These are phyloP conservation scores for Antrozous pallidus DNA, from an alignment of 2,797 vertebrate genomes.

Conservation along the genomic window DNA sequence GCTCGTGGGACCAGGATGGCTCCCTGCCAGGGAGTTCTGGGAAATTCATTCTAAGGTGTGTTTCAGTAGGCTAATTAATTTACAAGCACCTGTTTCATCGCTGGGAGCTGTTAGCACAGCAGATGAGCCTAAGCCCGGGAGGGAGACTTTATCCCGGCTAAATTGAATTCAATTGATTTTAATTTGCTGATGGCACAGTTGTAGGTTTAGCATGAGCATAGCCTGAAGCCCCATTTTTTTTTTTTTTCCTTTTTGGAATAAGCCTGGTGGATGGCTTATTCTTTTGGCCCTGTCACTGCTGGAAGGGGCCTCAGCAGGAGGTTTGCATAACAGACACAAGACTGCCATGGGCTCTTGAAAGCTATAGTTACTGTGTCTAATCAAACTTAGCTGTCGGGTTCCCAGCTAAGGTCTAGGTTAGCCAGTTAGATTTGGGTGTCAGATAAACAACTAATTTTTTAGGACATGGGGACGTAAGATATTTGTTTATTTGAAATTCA, in stretches of 20 bases:
- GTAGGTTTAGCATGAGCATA: constrained; percentile 80
- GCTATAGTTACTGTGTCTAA: accelerated
- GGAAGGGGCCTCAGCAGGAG: neutral
- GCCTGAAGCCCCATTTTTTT: constrained; percentile 35
- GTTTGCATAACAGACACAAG: neutral
- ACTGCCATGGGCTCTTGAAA: neutral
- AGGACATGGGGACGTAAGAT: neutral
- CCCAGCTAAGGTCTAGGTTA: neutral
- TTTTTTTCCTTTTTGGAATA: constrained; percentile 25
- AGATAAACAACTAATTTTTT: neutral
- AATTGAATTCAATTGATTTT: constrained; percentile 89
- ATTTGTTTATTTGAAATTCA: neutral
- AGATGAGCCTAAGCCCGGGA: constrained; percentile 84
- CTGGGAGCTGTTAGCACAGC: constrained; percentile 84
- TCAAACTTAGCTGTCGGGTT: neutral
- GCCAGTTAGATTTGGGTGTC: neutral
- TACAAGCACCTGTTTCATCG: constrained; percentile 91
- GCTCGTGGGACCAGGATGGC: constrained; percentile 88
- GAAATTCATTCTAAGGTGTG: constrained; percentile 89
- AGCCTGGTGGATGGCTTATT: constrained; percentile 33
- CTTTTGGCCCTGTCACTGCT: constrained; percentile 41
- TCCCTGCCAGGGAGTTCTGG: constrained; percentile 87
- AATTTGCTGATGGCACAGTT: constrained; percentile 85
- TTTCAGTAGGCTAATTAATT: constrained; percentile 93
- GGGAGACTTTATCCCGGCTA: constrained; percentile 82